Base-by-base conservation (phyloP, 2,113 vertebrate species). In the Corythoichthys intestinalis region DNA sequence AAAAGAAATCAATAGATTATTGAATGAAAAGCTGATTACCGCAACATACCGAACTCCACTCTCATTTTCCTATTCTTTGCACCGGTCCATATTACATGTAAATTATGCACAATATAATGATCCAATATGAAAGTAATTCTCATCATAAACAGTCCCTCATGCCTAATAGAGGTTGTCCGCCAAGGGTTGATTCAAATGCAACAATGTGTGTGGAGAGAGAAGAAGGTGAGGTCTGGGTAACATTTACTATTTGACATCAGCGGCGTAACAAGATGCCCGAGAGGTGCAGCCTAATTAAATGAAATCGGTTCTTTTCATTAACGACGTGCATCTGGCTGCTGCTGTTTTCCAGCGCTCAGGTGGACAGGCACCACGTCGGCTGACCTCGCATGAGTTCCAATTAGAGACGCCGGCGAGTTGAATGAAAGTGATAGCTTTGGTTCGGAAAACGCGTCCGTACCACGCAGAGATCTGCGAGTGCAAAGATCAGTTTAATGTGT, bases 371-470 rank as follows among this genome's bases (percentile, higher is more conserved):
- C 20, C 61, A 53, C 44, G 58, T 50, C 11, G 56, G 56, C 34
- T 77, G 81, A 74, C 69, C 82, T 66, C 61, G 66, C 65, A 67
- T 77, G 34, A 76, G 41, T 72, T 74, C 70, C 74, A 80, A 83
- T 87, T 77, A 73, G 67, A 39, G 70, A 46, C 69, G 72, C 59
- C 50, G 74, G 34, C 53, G 15, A 49, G 66, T 65, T 52, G 62
- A 60, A 41, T 48, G 13, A 47, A 69, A 44, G 57, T 64, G 35
- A 46, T 20, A 68, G 48, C 4, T 6, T 46, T 77, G 37, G 60
- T 69, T 71, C 34, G 48, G 57, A 64, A 66, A 56, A 4, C 62
- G 20, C 11, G 38, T 2, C 2, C 37, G 62, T 58, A 57, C 13
- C 2, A 57, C 54, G 3, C 28, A 13, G 67, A 47, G 65, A 73